Evolutionary conservation across 2,888 invertebrate genomes (phyloP).

Genomic region (Matsumyia berberina): DNA sequence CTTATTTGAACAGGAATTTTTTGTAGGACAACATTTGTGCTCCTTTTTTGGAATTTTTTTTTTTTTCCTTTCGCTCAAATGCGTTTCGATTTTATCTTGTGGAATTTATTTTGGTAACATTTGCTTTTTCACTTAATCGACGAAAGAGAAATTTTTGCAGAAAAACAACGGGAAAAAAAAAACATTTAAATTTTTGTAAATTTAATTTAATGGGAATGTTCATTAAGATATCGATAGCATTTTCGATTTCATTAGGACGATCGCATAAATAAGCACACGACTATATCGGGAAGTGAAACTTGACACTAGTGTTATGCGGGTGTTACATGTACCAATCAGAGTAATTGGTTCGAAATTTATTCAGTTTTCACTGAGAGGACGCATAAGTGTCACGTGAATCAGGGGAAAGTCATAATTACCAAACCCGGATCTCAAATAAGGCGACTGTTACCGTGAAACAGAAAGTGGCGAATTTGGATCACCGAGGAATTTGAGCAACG

Average conservation of each 20-base stretch:
- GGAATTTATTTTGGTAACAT: conserved; percentile 43
- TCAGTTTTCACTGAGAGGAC: conserved; percentile 1
- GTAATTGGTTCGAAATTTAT: conserved; percentile 25
- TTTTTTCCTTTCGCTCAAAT: neutral
- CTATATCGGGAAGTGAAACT: conserved; percentile 37
- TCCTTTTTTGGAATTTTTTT: conserved; percentile 17
- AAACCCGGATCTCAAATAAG: neutral
- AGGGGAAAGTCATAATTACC: conserved; percentile 24
- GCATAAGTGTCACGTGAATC: neutral
- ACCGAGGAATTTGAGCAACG: too few species aligned
- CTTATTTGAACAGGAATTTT: conserved; percentile 63
- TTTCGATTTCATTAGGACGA: conserved; percentile 57
- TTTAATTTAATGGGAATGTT: conserved; percentile 13
- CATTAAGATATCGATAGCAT: neutral
- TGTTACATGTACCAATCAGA: neutral
- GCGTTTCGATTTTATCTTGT: conserved; percentile 4
- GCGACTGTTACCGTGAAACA: too few species aligned
- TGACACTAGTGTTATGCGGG: neutral
- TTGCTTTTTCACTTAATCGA: conserved; percentile 25
- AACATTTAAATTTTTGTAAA: conserved; percentile 14
- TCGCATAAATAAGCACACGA: neutral
- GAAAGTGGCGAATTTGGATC: too few species aligned
- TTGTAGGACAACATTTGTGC: conserved; percentile 62
- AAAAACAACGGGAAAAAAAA: too few species aligned
- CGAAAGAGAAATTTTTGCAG: conserved; percentile 47